Base-by-base conservation (phyloP, 2,888 invertebrate genomes). In the Chymomyza fuscimana region DNA sequence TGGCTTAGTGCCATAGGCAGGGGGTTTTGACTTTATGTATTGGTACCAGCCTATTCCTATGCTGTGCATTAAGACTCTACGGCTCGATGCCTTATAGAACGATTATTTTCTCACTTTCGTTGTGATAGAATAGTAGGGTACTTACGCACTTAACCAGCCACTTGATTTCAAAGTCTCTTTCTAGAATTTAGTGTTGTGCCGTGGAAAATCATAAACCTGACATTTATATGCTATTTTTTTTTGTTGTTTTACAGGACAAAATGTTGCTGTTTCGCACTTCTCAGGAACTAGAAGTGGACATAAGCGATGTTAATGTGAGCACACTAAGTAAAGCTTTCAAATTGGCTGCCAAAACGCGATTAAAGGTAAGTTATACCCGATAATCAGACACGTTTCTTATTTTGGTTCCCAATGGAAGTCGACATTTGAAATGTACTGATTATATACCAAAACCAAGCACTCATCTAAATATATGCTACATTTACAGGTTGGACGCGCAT, bases 271-370 rank as follows among this genome's bases (percentile, higher is more conserved):
- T 86, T 73, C 87, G 90, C 79, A 89, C 91, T 76, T 90, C 91
- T 61, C 95, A 96, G 86, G 96, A 97, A 91, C 93, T 98, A 82
- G 96, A 97, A 91, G 96, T 97, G 86, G 97, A 97, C 91, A 96
- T 96, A 70, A 96, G 95, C 91, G 97, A 97, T 91, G 94, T 97
- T 74, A 95, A 95, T 86, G 94, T 96, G 89, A 97, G 97, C 88
- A 97, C 97, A 70, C 93, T 98, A 80, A 96, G 97, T 83, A 97
- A 97, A 93, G 98, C 97, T 78, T 96, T 97, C 90, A 97, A 96
- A 93, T 95, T 96, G 92, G 97, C 97, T 56, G 95, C 96, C 74
- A 94, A 96, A 87, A 96, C 97, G 67, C 94, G 96, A 87, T 94
- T 96, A 90, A 96, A 97, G 94, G 94, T 94, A 91, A 68, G 79